Evolutionary conservation across 1,140 invertebrate species (phyloP).

Genomic region (Drosophila sturtevanti): DNA sequence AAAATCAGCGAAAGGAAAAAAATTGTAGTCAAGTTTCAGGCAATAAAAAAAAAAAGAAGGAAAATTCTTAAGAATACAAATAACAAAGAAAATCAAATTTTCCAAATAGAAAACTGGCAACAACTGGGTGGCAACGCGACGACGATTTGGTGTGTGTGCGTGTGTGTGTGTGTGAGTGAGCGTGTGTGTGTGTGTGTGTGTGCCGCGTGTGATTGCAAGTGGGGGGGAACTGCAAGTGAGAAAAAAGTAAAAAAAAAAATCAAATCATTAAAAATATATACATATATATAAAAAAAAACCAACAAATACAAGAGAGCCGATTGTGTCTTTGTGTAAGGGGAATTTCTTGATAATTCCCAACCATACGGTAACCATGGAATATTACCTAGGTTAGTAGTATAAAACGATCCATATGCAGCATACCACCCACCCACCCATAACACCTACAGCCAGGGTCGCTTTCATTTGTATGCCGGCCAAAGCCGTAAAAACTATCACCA

Average conservation of each 20-base stretch:
- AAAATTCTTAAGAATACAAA: constrained; percentile 43
- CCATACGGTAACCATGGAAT: constrained; percentile 78
- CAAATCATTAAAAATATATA: constrained; percentile 18
- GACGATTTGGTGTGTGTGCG: constrained; percentile 40
- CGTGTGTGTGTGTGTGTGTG: constrained; percentile 40
- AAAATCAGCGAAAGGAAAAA: constrained; percentile 38
- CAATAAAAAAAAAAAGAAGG: constrained; percentile 30
- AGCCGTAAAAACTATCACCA: not conserved
- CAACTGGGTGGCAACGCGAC: constrained; percentile 54
- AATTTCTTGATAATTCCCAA: constrained; percentile 75
- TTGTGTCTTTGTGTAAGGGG: constrained; percentile 61
- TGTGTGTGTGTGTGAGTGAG: constrained; percentile 37
- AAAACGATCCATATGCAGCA: constrained; percentile 37
- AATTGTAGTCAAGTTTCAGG: constrained; percentile 48
- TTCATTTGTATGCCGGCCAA: not conserved
- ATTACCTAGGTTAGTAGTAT: constrained; percentile 78
- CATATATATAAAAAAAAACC: too few relatives aligned
- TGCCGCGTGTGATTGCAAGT: constrained; percentile 48
- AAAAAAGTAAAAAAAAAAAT: constrained; percentile 32
- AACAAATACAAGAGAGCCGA: constrained; percentile 62
- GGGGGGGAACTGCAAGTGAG: constrained; percentile 41
- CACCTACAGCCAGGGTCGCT: not conserved
- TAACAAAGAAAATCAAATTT: constrained; percentile 77
- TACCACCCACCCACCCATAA: constrained; percentile 10
- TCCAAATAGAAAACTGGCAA: constrained; percentile 67